A percentile compares a stretch with the other conserved stretches of the same genome.
These are phyloP conservation scores for Schizothorax lantsangensis DNA, from an alignment of 2,797 vertebrate genomes.

Conservation along the genomic window DNA sequence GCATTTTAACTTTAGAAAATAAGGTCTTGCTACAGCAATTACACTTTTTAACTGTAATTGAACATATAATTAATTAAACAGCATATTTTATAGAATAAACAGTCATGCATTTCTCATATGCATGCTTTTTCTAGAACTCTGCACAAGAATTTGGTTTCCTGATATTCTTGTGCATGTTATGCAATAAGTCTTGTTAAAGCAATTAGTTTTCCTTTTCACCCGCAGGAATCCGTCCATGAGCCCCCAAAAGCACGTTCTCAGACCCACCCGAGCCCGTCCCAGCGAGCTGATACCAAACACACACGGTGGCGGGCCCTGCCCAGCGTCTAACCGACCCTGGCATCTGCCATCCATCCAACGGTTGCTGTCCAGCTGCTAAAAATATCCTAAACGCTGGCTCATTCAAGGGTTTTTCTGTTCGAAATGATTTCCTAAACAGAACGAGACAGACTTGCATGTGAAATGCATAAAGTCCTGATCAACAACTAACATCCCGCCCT, in stretches of 20 bases:
- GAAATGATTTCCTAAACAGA: constrained; percentile 37
- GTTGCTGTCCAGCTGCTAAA: constrained; percentile 55
- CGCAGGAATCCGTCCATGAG: constrained; percentile 57
- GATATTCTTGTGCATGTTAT: constrained; percentile 10
- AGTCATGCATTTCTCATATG: not conserved
- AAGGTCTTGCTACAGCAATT: not conserved
- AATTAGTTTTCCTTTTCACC: constrained; percentile 44
- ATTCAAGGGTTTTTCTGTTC: constrained; percentile 39
- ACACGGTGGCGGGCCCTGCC: constrained; percentile 40
- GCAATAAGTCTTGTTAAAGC: constrained; percentile 39
- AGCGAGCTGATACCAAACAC: constrained; percentile 55
- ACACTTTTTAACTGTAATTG: not conserved
- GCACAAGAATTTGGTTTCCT: not conserved
- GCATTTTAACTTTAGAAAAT: too few species aligned
- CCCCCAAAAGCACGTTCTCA: constrained; percentile 52
- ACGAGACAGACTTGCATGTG: not conserved
- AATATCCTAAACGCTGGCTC: constrained; percentile 50
- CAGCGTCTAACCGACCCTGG: constrained; percentile 47
- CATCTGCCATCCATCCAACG: constrained; percentile 59
- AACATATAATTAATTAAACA: not conserved
- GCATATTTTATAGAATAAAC: too few species aligned
- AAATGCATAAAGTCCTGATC: constrained; percentile 16
- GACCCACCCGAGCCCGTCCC: constrained; percentile 58
- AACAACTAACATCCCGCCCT: constrained; percentile 22
- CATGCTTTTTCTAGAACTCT: not conserved